These are phyloP conservation scores for Sarcophaga peregrina DNA, from an alignment of 1,140 invertebrate genomes.

Conservation along the genomic window DNA sequence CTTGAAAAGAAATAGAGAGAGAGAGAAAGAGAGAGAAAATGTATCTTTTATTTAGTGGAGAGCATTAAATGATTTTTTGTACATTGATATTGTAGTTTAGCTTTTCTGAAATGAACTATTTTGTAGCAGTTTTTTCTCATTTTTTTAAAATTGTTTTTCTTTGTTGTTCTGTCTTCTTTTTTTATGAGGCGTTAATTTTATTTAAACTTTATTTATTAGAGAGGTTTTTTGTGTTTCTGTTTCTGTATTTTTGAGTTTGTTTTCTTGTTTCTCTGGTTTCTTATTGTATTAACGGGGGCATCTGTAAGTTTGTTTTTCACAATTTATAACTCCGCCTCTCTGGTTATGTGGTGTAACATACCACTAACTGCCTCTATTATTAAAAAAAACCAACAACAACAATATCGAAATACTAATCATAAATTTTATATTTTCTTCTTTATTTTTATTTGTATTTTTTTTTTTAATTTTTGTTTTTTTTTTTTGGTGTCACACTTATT, in stretches of 20 bases:
- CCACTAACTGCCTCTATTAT: neutral
- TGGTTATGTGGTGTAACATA: neutral
- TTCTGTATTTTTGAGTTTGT: neutral
- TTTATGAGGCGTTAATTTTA: constrained; percentile 15
- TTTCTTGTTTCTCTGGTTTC: too few relatives aligned
- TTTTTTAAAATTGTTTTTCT: neutral
- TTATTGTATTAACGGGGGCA: too few relatives aligned
- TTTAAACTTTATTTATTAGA: too few relatives aligned
- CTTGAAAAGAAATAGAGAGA: neutral
- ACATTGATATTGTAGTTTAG: neutral
- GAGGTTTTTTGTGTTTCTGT: neutral
- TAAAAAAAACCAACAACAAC: neutral
- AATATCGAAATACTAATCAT: neutral
- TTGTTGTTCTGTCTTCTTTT: neutral
- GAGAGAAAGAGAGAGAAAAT: neutral
- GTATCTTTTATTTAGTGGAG: neutral
- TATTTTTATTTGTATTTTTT: neutral
- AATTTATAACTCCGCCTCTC: neutral
- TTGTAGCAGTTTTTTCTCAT: too few relatives aligned
- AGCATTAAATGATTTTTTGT: neutral
- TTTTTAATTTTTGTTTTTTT: neutral
- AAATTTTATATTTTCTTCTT: neutral
- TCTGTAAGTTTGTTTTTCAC: too few relatives aligned
- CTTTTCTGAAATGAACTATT: too few relatives aligned
- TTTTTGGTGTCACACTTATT: neutral